Percentiles rank a stretch among this genome's conserved stretches.
These are phyloP conservation scores for Gallinago media DNA, from an alignment of 2,113 vertebrate species.

Conservation along the genomic window DNA sequence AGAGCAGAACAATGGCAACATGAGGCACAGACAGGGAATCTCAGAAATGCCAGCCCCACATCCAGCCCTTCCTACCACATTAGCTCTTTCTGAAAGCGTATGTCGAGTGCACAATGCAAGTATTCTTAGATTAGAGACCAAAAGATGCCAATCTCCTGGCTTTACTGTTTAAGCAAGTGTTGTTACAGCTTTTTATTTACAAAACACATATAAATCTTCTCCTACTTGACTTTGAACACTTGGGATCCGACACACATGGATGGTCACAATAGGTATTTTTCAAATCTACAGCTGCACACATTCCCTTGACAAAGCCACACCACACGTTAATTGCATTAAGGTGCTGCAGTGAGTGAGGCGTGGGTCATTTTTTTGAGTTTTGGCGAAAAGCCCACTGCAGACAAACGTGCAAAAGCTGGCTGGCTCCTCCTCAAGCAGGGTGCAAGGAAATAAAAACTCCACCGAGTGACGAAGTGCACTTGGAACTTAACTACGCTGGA, in stretches of 20 bases:
- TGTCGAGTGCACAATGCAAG: neutral
- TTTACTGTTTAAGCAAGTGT: neutral
- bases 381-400: neutral
- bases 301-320: neutral
- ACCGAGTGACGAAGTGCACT: neutral
- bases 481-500: neutral
- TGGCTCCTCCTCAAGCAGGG: neutral
- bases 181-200: neutral
- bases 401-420: neutral
- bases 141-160: neutral
- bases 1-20: neutral
- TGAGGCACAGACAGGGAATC: neutral
- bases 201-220: neutral
- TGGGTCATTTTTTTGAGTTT: too few species aligned
- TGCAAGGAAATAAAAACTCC: neutral
- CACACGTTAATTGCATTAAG: neutral
- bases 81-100: neutral
- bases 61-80: neutral
- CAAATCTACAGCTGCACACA: accelerated
- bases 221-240: neutral
- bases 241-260: neutral
- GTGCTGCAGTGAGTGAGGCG: accelerated
- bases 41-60: neutral
- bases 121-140: neutral
- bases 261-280: neutral